Conservation (phyloP, 2,888 invertebrate species). For the Chrysotoxum bicinctum region DNA sequence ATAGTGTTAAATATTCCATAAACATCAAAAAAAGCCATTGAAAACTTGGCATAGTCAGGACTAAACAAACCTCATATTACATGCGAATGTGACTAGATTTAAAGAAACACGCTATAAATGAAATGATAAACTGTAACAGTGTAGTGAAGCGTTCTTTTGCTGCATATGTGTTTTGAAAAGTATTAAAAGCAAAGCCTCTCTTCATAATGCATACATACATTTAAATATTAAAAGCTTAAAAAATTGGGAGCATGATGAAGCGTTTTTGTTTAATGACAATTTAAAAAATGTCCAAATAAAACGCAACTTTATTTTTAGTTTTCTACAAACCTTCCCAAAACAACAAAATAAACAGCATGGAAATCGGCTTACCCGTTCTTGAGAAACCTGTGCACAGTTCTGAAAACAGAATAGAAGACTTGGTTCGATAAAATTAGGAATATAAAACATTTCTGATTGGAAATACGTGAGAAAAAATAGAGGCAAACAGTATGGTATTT, state of each 20-base stretch:
- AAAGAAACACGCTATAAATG: background rate
- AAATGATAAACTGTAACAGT: background rate
- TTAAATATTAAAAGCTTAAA: background rate
- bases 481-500: background rate
- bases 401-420: constrained; percentile 34
- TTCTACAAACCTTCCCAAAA: constrained; percentile 36
- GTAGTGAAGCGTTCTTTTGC: background rate
- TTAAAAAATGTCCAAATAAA: constrained; percentile 17
- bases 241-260: background rate
- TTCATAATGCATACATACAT: background rate
- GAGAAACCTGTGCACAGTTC: constrained; percentile 19
- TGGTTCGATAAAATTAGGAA: background rate
- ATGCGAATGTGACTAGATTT: background rate
- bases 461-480: background rate
- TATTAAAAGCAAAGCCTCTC: constrained; percentile 14
- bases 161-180: background rate
- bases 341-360: constrained; percentile 38
- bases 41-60: background rate
- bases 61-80: background rate
- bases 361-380: constrained; percentile 42
- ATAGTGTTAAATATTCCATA: background rate
- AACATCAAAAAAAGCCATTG: background rate
- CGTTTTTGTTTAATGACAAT: constrained; percentile 12
- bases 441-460: background rate
- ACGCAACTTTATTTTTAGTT: constrained; percentile 30